phyloP scores from a whole-genome alignment of 2,888 invertebrate genomes.

The Spilarctia lutea region DNA sequence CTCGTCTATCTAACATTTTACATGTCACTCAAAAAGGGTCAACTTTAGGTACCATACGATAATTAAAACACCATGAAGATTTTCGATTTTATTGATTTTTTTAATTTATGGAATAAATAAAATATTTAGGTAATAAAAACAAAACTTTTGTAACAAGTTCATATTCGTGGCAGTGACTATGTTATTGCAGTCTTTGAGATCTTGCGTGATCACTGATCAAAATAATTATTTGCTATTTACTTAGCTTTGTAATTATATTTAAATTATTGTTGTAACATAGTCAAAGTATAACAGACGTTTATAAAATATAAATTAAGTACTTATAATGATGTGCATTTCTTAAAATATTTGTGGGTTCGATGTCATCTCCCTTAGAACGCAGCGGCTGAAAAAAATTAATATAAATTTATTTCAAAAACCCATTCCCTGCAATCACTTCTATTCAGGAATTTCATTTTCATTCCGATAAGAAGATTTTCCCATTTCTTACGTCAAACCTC shows the following conservation, averaged over 20 bases:
- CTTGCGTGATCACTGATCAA: slow-evolving; percentile 62
- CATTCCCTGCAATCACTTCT: background rate
- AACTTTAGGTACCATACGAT: background rate
- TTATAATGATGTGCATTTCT: slow-evolving; percentile 64
- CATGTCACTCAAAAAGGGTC: background rate
- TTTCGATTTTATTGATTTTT: slow-evolving; percentile 78
- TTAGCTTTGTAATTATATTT: slow-evolving; percentile 52
- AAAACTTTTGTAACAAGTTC: slow-evolving; percentile 75
- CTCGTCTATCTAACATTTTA: no score
- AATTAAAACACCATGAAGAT: slow-evolving; percentile 46
- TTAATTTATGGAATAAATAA: slow-evolving; percentile 79
- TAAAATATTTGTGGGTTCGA: slow-evolving; percentile 68
- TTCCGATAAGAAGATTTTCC: background rate
- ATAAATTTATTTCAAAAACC: slow-evolving; percentile 4
- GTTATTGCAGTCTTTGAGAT: slow-evolving; percentile 81
- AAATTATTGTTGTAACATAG: slow-evolving; percentile 73
- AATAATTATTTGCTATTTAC: slow-evolving; percentile 52
- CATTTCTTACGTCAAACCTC: background rate
- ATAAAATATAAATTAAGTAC: slow-evolving; percentile 71
- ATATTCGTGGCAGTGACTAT: slow-evolving; percentile 82
- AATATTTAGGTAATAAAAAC: slow-evolving; percentile 79
- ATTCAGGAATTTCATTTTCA: background rate
- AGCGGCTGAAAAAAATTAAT: slow-evolving; percentile 77
- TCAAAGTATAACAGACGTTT: slow-evolving; percentile 71
- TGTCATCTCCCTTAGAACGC: slow-evolving; percentile 78